A percentile compares a stretch with the other conserved stretches of the same genome.
These are phyloP conservation scores for Polia nebulosa DNA, from an alignment of 2,888 invertebrate species.

Conservation along the genomic window DNA sequence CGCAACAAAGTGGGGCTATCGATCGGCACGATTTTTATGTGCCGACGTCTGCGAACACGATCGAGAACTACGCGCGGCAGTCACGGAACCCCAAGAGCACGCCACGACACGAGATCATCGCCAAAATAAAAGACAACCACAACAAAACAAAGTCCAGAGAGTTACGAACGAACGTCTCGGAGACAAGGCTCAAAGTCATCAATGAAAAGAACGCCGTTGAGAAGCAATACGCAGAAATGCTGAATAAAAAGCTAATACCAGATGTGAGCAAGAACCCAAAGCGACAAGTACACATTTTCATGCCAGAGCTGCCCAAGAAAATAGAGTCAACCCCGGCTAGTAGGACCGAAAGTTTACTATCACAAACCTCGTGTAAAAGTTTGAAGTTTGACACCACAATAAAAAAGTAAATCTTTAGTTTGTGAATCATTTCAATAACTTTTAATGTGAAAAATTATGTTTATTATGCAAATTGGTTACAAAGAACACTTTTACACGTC, in stretches of 20 bases:
- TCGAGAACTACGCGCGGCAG: conserved; percentile 89
- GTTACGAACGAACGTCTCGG: conserved; percentile 77
- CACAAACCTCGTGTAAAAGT: conserved; percentile 73
- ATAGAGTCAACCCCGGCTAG: conserved; percentile 79
- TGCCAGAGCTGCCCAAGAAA: conserved; percentile 92
- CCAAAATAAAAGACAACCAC: conserved; percentile 74
- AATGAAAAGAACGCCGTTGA: conserved; percentile 82
- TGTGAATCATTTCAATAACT: conserved; percentile 13
- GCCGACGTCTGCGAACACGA: conserved; percentile 87
- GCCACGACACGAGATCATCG: conserved; percentile 77
- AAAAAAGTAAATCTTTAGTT: conserved; percentile 44
- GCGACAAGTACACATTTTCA: conserved; percentile 94
- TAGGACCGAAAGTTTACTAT: conserved; percentile 81
- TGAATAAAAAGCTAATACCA: conserved; percentile 86
- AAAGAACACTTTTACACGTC: too few species aligned
- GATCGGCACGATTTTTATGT: conserved; percentile 87
- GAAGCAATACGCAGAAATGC: conserved; percentile 85
- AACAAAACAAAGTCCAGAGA: conserved; percentile 82
- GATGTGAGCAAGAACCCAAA: conserved; percentile 85
- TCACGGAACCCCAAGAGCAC: conserved; percentile 85
- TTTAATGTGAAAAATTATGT: too few species aligned
- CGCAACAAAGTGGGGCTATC: conserved; percentile 80
- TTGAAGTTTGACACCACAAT: conserved; percentile 64
- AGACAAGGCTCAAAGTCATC: conserved; percentile 84
- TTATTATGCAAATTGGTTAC: too few species aligned